Evolutionary conservation across 2,113 vertebrate species (phyloP), one percentile per base, ranked within the genome.

Genomic region (Amphiprion percula): DNA sequence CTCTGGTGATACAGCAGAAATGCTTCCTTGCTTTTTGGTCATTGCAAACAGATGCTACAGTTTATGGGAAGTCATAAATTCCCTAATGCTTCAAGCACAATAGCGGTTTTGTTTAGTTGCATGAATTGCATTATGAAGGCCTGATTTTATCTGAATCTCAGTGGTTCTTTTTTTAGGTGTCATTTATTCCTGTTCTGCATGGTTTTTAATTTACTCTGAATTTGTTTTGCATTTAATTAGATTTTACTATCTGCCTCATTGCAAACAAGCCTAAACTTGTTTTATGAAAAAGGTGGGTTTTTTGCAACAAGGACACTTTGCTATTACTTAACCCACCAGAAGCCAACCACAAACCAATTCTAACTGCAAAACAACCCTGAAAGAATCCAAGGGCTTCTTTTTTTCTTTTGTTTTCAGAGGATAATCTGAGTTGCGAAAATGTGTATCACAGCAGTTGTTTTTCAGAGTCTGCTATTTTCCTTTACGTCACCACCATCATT

Each of bases 401-500:
- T 55, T 66, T 37, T 10, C 33, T 19, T 21, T 12, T 14, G 52
- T 65, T 64, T 52, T 55, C 52, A 53, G 10, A 19, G 7, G 47
- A 26, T 28, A 46, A 63, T 23, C 26, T 30, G 19, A 26, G 54
- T 24, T 61, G 24, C 2, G 1, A 72, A 74, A 65, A 37, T 63
- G 26, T 44, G 61, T 33, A 52, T 26, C 46, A 58, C 59, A 19
- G 21, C 26, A 46, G 19, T 10, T 72, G 67, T 86, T 80, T 79
- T 64, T 60, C 16, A 74, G 21, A 4, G 15, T 59, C 41, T 56
- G 67, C 61, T 63, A 61, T 80, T 82, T 86, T 73, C 71, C 55
- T 53, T 82, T 64, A 83, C 77, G 46, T 83, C 87, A 86, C 53
- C 47, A 24, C 50, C 66, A 14, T 79, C 49, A 64, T 83, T 75